Base-by-base conservation (phyloP, 37 sponge, comb jelly and placozoan species). In the Beroe ovata region DNA sequence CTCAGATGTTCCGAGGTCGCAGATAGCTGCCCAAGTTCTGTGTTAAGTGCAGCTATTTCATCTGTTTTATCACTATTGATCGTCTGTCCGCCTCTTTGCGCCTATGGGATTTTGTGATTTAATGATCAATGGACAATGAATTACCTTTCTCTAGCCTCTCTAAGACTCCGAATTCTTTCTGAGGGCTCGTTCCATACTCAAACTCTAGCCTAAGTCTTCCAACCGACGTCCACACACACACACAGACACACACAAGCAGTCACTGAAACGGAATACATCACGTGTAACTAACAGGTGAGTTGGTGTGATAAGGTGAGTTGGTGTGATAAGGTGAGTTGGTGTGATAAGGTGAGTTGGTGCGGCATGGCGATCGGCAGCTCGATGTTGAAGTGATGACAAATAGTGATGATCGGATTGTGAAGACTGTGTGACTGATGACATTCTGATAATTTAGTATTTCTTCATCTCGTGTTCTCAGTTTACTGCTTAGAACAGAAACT, bases 1-100 rank as follows among this genome's bases (percentile, higher is more conserved):
- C 33, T 77, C 54, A 77, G 84, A 23, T 77, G 84, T n/a, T 40
- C 47, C 16, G 54, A 39, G 26, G 84, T 77, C 8, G 84, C 84
- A 26, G 84, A 42, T 1, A 77, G 54, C 20, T 77, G 84, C 1
- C 84, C 84, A n/a, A 77, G 84, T 36, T 77, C 84, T 40, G 84
- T 77, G 54, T 77, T 77, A 1, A 77, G 84, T 6, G 84, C 54
- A 2, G 84, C 84, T 42, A 77, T 77, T 26, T 77, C 38, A 21
- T 42, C 54, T 16, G 54, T 77, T 1, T 39, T 77, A 0, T 30
- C 21, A 26, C 3, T 77, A 41, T 4, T 77, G 18, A 42, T 54
- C 1, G n/a, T 21, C 21, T 42, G 42, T 8, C 42, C 84, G 20
- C 84, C 84, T 42, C 84, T 11, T 26, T 77, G 84, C 1, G 84